These are phyloP conservation scores for Drosophila flavopinicola DNA, from an alignment of 2,888 invertebrate species.

Conservation along the genomic window DNA sequence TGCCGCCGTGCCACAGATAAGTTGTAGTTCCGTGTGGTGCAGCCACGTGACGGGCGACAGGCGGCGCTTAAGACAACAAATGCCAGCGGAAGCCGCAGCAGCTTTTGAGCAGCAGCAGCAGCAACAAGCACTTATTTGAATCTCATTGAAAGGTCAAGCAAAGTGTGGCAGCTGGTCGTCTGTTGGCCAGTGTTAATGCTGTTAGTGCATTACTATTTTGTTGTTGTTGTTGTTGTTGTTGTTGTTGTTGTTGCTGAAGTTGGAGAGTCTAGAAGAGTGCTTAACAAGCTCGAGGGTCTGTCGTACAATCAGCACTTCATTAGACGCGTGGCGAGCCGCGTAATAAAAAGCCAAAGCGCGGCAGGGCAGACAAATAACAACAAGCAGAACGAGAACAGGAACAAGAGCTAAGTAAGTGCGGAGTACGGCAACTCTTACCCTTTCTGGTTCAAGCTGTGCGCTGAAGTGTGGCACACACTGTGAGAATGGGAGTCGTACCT, in stretches of 20 bases:
- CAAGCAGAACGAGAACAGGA: slow-evolving; percentile 7
- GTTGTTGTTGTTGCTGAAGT: slow-evolving; percentile 21
- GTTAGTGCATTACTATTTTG: slow-evolving; percentile 2
- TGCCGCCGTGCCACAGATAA: slow-evolving; percentile 8
- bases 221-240: slow-evolving; percentile 18
- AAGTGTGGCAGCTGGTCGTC: slow-evolving; percentile 64
- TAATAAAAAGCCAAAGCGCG: slow-evolving; percentile 48
- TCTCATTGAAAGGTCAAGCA: slow-evolving; percentile 81
- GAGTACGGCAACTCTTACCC: slow-evolving; percentile 13
- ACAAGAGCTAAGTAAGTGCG: slow-evolving; percentile 13
- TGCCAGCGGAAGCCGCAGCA: slow-evolving; percentile 52
- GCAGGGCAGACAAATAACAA: slow-evolving; percentile 44
- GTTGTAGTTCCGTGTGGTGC: slow-evolving; percentile 2
- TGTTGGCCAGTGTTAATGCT: slow-evolving; percentile 11
- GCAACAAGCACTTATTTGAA: slow-evolving; percentile 52
- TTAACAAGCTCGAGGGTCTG: slow-evolving; percentile 36
- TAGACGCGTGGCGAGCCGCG: slow-evolving; percentile 77
- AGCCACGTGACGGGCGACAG: slow-evolving; percentile 50
- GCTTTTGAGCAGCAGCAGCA: slow-evolving; percentile 4
- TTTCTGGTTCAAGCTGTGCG: slow-evolving; percentile 46
- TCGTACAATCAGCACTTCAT: slow-evolving; percentile 75
- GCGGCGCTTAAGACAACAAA: slow-evolving; percentile 58
- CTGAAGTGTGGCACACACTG: slow-evolving; percentile 36
- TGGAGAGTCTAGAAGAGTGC: slow-evolving; percentile 39
- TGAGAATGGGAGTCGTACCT: slow-evolving; percentile 9